Base-by-base conservation (phyloP, 2,888 invertebrate species). In the Orgyia antiqua region DNA sequence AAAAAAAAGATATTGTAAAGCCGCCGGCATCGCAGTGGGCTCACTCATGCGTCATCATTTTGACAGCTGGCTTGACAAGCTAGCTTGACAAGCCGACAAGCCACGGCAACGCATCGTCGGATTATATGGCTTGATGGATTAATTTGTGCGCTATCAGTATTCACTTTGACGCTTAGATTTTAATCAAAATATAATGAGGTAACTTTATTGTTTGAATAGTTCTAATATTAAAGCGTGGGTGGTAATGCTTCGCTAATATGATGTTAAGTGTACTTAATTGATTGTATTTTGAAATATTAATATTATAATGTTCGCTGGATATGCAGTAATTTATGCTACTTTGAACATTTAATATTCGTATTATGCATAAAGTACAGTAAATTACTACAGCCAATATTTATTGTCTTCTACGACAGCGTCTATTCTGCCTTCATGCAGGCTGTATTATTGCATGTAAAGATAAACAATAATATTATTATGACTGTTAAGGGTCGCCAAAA, bases 101-200 rank as follows among this genome's bases (percentile, higher is more conserved):
- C 54, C 56, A 55, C 60, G 63, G 65, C 59, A 64, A 63, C 71
- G 68, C 63, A 64, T 57, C 65, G 71, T 58, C 65, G 71, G 80
- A 79, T 80, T 78, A 80, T 70, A 67, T 59, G 69, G 61, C 65
- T 55, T 80, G 80, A 83, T 79, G 77, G 77, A 82, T 83, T 82
- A 75, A 83, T 83, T 82, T 77, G 63, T 52, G 31, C 25, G 42
- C 36, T 45, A 50, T 51, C 53, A 36, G 47, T 42, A 47, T 50
- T 43, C 48, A 48, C 39, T 52, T 43, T 50, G 48, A 41, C 45
- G 36, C 47, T 48, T 29, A 51, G 59, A 65, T 69, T 56, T 43
- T 48, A 51, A 68, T 70, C 67, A 52, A 59, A 60, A 63, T 63
- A 61, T 63, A 64, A 66, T 61, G 55, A 62, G 57, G 42, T 52